A percentile compares a stretch with the other conserved stretches of the same genome.
These are phyloP conservation scores for Yponomeuta plumbellus DNA, from an alignment of 2,888 invertebrate genomes.

Conservation along the genomic window DNA sequence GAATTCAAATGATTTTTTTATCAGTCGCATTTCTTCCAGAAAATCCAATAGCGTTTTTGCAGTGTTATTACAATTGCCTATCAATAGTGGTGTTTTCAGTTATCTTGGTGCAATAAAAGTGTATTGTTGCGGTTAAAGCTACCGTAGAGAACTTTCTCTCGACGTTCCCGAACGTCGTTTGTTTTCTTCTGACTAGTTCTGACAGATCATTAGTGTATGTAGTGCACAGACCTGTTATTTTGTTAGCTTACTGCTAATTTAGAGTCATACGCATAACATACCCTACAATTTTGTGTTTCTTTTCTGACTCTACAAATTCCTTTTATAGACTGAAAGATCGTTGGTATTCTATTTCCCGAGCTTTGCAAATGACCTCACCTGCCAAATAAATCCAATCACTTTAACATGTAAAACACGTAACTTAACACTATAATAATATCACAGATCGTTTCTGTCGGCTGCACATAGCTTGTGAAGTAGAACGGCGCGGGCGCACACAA, in stretches of 20 bases:
- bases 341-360: neutral
- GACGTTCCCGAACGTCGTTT: neutral
- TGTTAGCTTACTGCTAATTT: neutral
- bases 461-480: conserved; percentile 46
- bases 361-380: conserved; percentile 40
- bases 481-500: conserved; percentile 39
- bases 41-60: neutral
- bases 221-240: neutral
- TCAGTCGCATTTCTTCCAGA: neutral
- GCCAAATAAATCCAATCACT: conserved; percentile 27
- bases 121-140: conserved; percentile 20
- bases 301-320: neutral
- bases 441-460: conserved; percentile 61
- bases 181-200: neutral
- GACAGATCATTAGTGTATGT: neutral
- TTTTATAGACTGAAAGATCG: neutral
- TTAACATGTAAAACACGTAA: conserved; percentile 37
- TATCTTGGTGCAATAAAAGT: neutral
- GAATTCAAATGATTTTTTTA: neutral
- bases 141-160: conserved; percentile 12
- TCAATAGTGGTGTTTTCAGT: neutral
- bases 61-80: neutral
- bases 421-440: conserved; percentile 72
- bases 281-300: neutral
- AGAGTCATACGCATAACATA: neutral